Base-by-base conservation (phyloP, 2,888 invertebrate species). In the Epirrita christyi region DNA sequence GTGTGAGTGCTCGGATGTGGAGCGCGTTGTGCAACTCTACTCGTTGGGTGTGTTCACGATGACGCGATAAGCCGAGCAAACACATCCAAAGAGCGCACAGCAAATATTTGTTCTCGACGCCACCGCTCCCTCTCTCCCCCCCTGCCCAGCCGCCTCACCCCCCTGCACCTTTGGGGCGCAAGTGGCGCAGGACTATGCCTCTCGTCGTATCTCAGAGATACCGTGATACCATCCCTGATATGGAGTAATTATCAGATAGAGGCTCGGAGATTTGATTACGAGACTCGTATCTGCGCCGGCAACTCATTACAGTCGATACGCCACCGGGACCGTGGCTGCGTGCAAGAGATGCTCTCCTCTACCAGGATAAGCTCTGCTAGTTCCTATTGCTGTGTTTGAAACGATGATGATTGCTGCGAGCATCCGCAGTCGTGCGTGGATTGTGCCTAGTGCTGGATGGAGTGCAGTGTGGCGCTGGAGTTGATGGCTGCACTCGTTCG, bases 241-340 rank as follows among this genome's bases (percentile, higher is more conserved):
- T 70, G 71, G 71, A 75, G 73, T 85, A 87, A 88, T 88, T 89
- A 89, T 90, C 89, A 87, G 90, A 88, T 89, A 89, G 76, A 83
- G 78, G 74, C 76, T 72, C 68, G 78, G 78, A 88, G 88, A 88
- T 88, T 88, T 86, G 87, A 89, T 89, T 86, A 86, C 70, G 81
- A 83, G 84, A 86, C 75, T 42, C 75, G 74, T 82, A 80, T 82
- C 82, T 83, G 73, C 62, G 70, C 66, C 60, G 68, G 49, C 73
- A 66, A 63, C 72, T 83, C 85, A 82, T 81, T 85, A 81, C 78
- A 71, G 77, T 76, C 32, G 56, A n/a, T 45, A 38, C 40, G 42
- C 44, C 34, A 40, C 52, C 42, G 66, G 51, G 51, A 50, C 53
- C 32, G 61, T 47, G 42, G 47, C 56, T 41, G 42, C 44, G 34